Conservation (phyloP, 2,888 invertebrate genomes). For the Odontomyia ornata region DNA sequence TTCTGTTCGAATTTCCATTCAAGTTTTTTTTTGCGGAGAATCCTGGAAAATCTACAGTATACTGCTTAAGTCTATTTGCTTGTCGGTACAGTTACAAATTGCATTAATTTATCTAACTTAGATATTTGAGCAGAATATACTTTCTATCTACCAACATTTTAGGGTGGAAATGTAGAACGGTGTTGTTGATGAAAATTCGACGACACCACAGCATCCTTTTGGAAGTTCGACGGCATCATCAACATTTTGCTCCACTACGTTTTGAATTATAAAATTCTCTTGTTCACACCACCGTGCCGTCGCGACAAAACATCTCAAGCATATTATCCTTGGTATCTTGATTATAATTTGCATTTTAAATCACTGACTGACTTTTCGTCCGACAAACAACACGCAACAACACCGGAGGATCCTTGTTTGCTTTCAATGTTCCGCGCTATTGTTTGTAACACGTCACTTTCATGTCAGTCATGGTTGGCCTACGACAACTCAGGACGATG, state of each 20-base stretch:
- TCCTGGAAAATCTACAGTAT: too few species aligned
- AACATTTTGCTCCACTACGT: neutral
- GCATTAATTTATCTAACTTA: constrained; percentile 35
- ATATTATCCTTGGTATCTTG: constrained; percentile 1
- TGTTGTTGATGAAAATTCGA: neutral
- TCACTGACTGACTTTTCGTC: constrained; percentile 28
- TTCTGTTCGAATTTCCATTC: neutral
- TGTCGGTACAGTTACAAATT: constrained; percentile 33
- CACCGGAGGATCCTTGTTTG: constrained; percentile 10
- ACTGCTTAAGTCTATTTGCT: neutral
- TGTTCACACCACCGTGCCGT: neutral
- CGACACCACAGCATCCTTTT: neutral
- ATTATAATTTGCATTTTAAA: constrained; percentile 43
- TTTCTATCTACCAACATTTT: neutral
- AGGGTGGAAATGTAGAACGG: neutral
- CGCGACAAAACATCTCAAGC: neutral
- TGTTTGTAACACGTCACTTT: constrained; percentile 45
- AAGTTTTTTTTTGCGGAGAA: neutral
- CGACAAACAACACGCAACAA: neutral
- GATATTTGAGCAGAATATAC: neutral
- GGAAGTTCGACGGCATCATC: neutral
- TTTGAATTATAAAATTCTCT: neutral
- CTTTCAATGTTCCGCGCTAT: neutral
- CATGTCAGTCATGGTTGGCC: constrained; percentile 47
- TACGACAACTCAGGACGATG: neutral